Percentiles rank a stretch among this genome's conserved stretches.
phyloP scores from a whole-genome alignment of 2,888 invertebrate species.

The Phoenoteleia sp. region DNA sequence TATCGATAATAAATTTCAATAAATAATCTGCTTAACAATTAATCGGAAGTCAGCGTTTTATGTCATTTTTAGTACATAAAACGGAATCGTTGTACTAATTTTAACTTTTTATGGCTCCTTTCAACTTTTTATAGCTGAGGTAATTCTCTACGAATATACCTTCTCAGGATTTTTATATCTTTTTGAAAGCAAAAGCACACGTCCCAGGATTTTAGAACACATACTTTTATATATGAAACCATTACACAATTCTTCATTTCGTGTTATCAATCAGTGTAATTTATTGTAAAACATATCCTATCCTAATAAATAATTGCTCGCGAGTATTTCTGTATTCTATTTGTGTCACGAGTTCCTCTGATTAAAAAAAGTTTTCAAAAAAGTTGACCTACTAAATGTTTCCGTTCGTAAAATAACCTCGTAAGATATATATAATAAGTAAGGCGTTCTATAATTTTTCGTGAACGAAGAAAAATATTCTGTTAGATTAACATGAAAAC shows the following conservation, averaged over 20 bases:
- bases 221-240: slow-evolving; percentile 21
- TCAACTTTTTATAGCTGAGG: slow-evolving; percentile 53
- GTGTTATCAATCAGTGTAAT: slow-evolving; percentile 6
- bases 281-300: slow-evolving; percentile 26
- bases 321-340: slow-evolving; percentile 31
- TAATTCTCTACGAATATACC: slow-evolving; percentile 49
- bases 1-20: slow-evolving; percentile 38
- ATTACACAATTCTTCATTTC: slow-evolving; percentile 28
- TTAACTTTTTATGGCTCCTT: slow-evolving; percentile 53
- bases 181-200: slow-evolving; percentile 50
- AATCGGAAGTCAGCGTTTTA: slow-evolving; percentile 41
- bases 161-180: slow-evolving; percentile 50
- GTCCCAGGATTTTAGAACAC: slow-evolving; percentile 34
- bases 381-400: slow-evolving; percentile 48
- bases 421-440: slow-evolving; percentile 28
- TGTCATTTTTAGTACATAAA: slow-evolving; percentile 51
- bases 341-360: slow-evolving; percentile 30
- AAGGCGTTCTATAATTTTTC: too few relatives aligned
- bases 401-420: slow-evolving; percentile 41
- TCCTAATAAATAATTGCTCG: slow-evolving; percentile 26
- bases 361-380: slow-evolving; percentile 28
- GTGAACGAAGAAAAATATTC: too few relatives aligned
- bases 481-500: too few relatives aligned
- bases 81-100: slow-evolving; percentile 49
- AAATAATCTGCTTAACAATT: slow-evolving; percentile 48